A percentile compares a stretch with the other conserved stretches of the same genome.
Evolutionary conservation across 2,797 vertebrate genomes (phyloP).

Genomic region (Gymnoscopelus braueri): DNA sequence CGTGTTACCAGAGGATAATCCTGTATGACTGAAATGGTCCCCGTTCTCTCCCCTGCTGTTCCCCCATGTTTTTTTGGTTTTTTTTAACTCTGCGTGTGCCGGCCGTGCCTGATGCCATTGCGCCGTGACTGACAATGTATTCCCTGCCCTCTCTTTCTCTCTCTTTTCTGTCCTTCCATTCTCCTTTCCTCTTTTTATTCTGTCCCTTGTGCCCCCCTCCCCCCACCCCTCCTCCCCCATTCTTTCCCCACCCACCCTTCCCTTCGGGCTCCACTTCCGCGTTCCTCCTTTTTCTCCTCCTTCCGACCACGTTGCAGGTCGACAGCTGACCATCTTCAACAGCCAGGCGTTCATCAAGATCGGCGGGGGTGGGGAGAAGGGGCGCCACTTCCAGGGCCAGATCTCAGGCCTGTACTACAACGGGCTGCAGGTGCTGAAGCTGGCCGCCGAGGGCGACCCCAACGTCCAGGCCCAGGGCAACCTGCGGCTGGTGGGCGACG

Average conservation of each 20-base stretch:
- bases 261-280: background rate
- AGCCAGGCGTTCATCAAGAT: constrained; percentile 95
- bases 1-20: constrained; percentile 66
- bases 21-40: constrained; percentile 45
- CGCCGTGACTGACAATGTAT: constrained; percentile 48
- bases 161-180: background rate
- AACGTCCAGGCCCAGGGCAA: constrained; percentile 92
- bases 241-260: background rate
- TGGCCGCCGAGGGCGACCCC: constrained; percentile 92
- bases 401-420: constrained; percentile 97
- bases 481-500: constrained; percentile 91
- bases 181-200: constrained; percentile 25
- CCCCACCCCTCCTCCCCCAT: background rate
- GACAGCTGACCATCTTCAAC: constrained; percentile 97
- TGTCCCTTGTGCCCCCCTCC: constrained; percentile 33
- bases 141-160: constrained; percentile 35
- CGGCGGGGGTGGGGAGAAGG: constrained; percentile 88
- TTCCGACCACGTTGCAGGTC: constrained; percentile 78
- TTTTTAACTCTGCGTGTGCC: constrained; percentile 7
- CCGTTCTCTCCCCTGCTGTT: constrained; percentile 28
- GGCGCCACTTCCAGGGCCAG: constrained; percentile 95
- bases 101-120: constrained; percentile 16
- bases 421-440: constrained; percentile 93
- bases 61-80: constrained; percentile 20
- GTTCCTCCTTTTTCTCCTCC: background rate